Conservation (phyloP, 2,888 invertebrate species). For the Tenthredo distinguenda region DNA sequence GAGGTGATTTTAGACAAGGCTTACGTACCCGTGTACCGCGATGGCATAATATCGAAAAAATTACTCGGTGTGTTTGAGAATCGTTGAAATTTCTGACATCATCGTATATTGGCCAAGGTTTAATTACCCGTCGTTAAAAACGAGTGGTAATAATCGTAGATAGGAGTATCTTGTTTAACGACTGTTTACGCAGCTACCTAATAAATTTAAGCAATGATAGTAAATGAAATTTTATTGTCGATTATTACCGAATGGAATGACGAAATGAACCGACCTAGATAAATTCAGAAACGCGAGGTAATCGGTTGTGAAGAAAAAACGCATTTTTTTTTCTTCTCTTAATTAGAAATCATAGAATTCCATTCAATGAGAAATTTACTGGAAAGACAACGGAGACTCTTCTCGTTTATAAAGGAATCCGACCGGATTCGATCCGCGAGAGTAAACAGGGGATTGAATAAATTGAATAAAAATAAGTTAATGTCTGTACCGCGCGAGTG, state of each 20-base stretch:
- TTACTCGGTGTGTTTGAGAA: not conserved
- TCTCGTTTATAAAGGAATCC: not conserved
- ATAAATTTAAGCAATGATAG: not conserved
- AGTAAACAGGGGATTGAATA: conserved; percentile 11
- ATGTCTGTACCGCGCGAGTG: conserved; percentile 58
- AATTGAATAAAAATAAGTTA: conserved; percentile 29
- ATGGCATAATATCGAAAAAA: not conserved
- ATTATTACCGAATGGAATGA: not conserved
- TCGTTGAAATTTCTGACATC: not conserved
- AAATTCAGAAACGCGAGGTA: not conserved
- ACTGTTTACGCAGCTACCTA: conserved; percentile 31
- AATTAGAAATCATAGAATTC: not conserved
- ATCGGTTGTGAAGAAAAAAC: too few relatives aligned
- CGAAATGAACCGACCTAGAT: not conserved
- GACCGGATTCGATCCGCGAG: not conserved
- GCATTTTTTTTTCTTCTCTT: too few relatives aligned
- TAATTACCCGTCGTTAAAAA: not conserved
- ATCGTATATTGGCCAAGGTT: not conserved
- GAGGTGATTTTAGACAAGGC: not conserved
- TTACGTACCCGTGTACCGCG: not conserved
- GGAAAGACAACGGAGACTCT: not conserved
- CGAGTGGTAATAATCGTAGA: too few relatives aligned
- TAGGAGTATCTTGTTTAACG: not conserved
- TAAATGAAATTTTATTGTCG: not conserved
- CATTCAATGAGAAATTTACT: not conserved